Percentiles rank a stretch among this genome's conserved stretches.
phyloP scores from a whole-genome alignment of 2,113 vertebrate genomes.

The Pipa parva region DNA sequence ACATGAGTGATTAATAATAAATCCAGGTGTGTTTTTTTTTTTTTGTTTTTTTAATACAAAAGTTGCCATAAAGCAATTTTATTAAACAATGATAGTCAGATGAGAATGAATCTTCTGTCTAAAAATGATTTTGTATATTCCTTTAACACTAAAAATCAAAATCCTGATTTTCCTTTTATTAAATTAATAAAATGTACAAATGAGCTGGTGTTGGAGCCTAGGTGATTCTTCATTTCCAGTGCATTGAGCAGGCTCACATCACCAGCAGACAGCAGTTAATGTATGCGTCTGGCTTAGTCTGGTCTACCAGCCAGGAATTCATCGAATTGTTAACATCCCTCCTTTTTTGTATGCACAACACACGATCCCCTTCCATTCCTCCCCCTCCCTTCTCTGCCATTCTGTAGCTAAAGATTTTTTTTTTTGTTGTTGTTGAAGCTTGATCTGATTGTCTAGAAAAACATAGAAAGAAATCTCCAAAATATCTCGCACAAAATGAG shows the following conservation, averaged over 20 bases:
- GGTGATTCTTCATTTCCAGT: slow-evolving; percentile 78
- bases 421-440: slow-evolving; percentile 59
- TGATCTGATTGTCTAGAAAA: slow-evolving; percentile 78
- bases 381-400: slow-evolving; percentile 61
- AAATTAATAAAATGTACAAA: slow-evolving; percentile 73
- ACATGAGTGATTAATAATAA: no score
- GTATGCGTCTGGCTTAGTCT: slow-evolving; percentile 93
- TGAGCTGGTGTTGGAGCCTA: slow-evolving; percentile 65
- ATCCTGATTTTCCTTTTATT: slow-evolving; percentile 60
- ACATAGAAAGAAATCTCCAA: slow-evolving; percentile 44
- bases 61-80: no score
- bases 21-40: no score
- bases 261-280: slow-evolving; percentile 91
- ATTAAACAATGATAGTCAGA: slow-evolving; percentile 45
- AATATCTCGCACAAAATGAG: neutral
- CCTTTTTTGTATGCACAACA: slow-evolving; percentile 88
- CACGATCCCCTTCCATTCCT: slow-evolving; percentile 62
- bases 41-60: slow-evolving; percentile 7
- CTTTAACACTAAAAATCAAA: no score
- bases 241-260: slow-evolving; percentile 73
- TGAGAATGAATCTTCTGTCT: slow-evolving; percentile 5
- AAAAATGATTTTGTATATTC: no score
- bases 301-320: slow-evolving; percentile 78
- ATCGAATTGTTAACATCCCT: slow-evolving; percentile 83
- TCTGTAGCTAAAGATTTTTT: slow-evolving; percentile 74